Evolutionary conservation across 2,113 vertebrate genomes (phyloP), one percentile per base, ranked within the genome.

Genomic region (Anguilla rostrata): DNA sequence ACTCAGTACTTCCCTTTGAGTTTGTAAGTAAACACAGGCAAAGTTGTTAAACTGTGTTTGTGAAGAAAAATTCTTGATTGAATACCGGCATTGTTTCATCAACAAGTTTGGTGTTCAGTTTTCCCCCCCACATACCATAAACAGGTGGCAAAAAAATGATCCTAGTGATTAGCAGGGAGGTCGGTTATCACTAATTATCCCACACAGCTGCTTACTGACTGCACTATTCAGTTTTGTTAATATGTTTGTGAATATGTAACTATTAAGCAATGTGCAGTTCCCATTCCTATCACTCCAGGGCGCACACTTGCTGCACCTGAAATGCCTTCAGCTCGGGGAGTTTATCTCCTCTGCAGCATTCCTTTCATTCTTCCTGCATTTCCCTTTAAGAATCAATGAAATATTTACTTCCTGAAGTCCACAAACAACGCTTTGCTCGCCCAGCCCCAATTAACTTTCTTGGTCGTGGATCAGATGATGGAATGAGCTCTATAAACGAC

Each of bases 401-500:
- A 85, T 29, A 60, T 39, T 39, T 43, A 49, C 20, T 39, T 60
- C 34, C 29, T 2, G 3, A 79, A 75, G 49, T 34, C 2, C 18
- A 53, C 43, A n/a, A 56, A 56, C 40, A 85, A 80, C n/a, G 84
- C 15, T 18, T 14, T 2, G 78, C 40, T 20, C 49, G n/a, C 39
- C 71, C 83, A 43, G 6, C 43, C 11, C 49, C 56, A 63, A 56
- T 56, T 56, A 46, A 85, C 34, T 16, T 53, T 80, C 43, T 14
- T 18, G 49, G 16, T 75, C 22, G n/a, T 29, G n/a, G 40, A 82
- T 20, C 79, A 86, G 56, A 81, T 82, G 85, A 39, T 49, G 57
- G 79, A 86, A 43, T 22, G 29, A 11, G 22, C 40, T 86, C 86
- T 83, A 26, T 88, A 85, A 86, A 88, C 87, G 82, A 85, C 46